Percentiles rank a stretch among this genome's conserved stretches.
These are phyloP conservation scores for Dryococelus australis DNA, from an alignment of 2,888 invertebrate genomes.

Conservation along the genomic window DNA sequence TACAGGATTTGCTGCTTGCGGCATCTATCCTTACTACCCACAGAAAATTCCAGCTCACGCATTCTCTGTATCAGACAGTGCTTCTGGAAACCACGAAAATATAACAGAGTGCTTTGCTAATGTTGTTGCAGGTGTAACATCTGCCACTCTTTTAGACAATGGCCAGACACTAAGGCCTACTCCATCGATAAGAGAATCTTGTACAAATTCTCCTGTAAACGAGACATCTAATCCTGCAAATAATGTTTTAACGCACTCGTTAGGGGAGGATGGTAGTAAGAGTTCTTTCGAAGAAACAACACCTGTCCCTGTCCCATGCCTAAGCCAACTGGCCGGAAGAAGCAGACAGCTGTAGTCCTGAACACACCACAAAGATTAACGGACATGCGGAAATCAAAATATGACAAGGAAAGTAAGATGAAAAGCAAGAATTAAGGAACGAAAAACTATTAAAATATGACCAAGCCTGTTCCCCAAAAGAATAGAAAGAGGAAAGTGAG, in stretches of 20 bases:
- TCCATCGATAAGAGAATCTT: not conserved
- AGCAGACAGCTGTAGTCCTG: no score
- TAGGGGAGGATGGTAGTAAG: no score
- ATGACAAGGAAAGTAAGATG: no score
- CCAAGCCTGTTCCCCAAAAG: no score
- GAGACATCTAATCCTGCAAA: no score
- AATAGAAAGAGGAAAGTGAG: no score
- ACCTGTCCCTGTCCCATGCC: not conserved
- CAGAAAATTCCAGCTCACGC: not conserved
- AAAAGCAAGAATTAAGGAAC: no score
- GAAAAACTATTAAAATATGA: no score
- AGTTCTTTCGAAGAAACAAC: not conserved
- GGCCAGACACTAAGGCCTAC: not conserved
- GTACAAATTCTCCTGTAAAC: not conserved
- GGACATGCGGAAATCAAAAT: no score
- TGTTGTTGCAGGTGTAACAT: slow-evolving; percentile 4
- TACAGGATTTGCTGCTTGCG: slow-evolving; percentile 40
- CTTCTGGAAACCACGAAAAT: not conserved
- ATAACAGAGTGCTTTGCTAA: not conserved
- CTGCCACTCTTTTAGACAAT: slow-evolving; percentile 26
- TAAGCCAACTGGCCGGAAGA: not conserved
- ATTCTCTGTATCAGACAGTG: slow-evolving; percentile 40
- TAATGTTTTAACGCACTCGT: no score
- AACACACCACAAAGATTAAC: no score
- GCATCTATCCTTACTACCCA: no score